phyloP scores from a whole-genome alignment of 2,113 vertebrate species.

The Baryphthengus martii region DNA sequence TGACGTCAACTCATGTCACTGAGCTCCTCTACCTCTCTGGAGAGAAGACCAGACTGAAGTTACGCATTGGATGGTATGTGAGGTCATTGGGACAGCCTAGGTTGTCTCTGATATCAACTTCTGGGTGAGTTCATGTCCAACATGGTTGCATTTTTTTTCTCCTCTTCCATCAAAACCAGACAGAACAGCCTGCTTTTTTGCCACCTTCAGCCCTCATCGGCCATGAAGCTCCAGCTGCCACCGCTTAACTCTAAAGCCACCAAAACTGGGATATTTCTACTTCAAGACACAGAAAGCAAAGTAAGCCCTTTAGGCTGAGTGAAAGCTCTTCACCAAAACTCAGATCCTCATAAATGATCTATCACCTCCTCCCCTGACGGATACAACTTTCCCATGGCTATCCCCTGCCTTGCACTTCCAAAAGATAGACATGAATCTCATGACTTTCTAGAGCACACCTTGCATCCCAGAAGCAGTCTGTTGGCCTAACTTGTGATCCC shows the following conservation, averaged over 20 bases:
- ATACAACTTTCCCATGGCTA: neutral
- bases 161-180: neutral
- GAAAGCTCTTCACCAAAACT: neutral
- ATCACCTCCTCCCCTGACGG: neutral
- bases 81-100: neutral
- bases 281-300: neutral
- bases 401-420: neutral
- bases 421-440: neutral
- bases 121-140: neutral
- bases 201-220: neutral
- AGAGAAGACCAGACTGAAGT: neutral
- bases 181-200: neutral
- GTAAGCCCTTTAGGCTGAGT: neutral
- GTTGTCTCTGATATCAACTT: neutral
- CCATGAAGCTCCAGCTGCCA: neutral
- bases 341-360: neutral
- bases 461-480: neutral
- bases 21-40: neutral
- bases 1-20: neutral
- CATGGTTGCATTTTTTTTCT: neutral
- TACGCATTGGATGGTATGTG: accelerated
- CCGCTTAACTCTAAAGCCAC: neutral
- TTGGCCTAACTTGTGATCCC: neutral
- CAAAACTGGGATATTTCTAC: neutral
- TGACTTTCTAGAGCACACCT: neutral